A percentile compares a stretch with the other conserved stretches of the same genome.
phyloP scores from a whole-genome alignment of 2,888 invertebrate genomes.

The Gryllus longicercus region DNA sequence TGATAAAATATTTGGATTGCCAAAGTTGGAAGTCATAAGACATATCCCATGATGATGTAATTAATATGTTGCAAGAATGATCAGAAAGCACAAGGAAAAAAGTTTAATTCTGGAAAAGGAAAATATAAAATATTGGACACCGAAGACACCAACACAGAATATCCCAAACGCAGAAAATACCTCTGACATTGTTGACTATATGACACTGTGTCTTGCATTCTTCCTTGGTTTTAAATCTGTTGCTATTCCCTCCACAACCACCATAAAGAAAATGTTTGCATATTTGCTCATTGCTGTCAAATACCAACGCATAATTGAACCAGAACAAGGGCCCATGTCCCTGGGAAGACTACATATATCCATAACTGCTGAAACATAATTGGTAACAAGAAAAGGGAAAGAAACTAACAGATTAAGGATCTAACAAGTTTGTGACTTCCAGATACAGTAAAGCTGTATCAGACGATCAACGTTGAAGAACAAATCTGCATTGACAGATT shows the following conservation, averaged over 20 bases:
- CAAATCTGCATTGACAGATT: too few species aligned
- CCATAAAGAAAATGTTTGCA: conserved; percentile 54
- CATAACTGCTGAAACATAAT: conserved; percentile 36
- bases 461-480: too few species aligned
- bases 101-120: conserved; percentile 5
- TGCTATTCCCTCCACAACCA: conserved; percentile 51
- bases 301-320: conserved; percentile 51
- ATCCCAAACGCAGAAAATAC: conserved; percentile 30
- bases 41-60: too few species aligned
- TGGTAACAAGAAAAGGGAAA: conserved; percentile 17
- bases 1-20: too few species aligned
- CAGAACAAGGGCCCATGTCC: conserved; percentile 49
- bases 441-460: too few species aligned
- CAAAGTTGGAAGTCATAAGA: too few species aligned
- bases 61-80: not conserved
- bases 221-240: conserved; percentile 47
- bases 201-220: conserved; percentile 46
- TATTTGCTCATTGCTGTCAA: conserved; percentile 47
- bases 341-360: conserved; percentile 45
- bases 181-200: conserved; percentile 33
- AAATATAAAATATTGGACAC: conserved; percentile 21
- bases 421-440: not conserved
- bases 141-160: not conserved
- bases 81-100: not conserved
- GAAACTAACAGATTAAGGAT: not conserved